Conservation (phyloP, 2,113 vertebrate species). For the Chamaetylas fuelleborni region DNA sequence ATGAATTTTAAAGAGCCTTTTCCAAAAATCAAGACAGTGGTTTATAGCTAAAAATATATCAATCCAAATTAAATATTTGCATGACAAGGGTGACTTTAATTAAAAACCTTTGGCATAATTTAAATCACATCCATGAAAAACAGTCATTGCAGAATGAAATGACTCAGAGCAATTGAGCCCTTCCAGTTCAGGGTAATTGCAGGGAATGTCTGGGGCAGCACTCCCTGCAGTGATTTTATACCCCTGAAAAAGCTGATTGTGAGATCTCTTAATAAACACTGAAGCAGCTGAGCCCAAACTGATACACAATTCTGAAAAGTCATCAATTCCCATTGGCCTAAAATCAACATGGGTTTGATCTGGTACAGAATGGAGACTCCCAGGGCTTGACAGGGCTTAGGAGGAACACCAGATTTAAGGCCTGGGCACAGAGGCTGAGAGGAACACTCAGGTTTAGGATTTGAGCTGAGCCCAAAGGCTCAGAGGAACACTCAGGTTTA, state of each 20-base stretch:
- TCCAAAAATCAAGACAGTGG: neutral
- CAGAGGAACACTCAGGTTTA: neutral
- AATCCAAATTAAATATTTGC: constrained; percentile 59
- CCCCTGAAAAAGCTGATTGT: neutral
- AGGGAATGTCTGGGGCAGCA: neutral
- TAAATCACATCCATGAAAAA: constrained; percentile 37
- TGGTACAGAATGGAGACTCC: no score
- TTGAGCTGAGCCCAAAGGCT: neutral
- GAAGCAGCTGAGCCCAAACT: neutral
- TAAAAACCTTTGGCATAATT: constrained; percentile 47
- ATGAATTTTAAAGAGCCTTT: constrained; percentile 29
- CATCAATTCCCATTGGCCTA: neutral
- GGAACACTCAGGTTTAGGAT: neutral
- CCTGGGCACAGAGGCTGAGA: neutral
- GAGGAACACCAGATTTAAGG: neutral
- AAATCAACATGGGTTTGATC: neutral
- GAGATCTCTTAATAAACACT: neutral
- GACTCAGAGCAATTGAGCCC: constrained; percentile 10
- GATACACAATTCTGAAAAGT: neutral
- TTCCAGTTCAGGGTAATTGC: neutral
- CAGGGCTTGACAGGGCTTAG: no score
- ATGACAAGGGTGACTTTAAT: constrained; percentile 52
- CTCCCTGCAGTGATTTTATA: neutral
- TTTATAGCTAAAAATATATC: constrained; percentile 34
- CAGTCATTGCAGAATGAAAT: constrained; percentile 18